Percentiles rank a stretch among this genome's conserved stretches.
phyloP scores from a whole-genome alignment of 2,888 invertebrate genomes.

The Tetropium fuscum region DNA sequence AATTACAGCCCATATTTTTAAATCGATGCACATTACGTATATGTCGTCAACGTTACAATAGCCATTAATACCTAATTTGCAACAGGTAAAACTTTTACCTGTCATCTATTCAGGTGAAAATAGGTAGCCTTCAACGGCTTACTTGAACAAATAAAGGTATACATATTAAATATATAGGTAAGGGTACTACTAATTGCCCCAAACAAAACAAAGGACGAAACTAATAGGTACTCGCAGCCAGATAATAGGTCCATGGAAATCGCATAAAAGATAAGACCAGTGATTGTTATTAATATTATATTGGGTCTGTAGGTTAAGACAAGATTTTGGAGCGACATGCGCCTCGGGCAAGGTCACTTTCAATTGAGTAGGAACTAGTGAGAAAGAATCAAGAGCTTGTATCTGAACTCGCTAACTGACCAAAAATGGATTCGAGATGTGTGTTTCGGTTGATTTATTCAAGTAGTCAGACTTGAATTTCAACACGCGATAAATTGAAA shows the following conservation, averaged over 20 bases:
- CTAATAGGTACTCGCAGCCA: not conserved
- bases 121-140: too few species aligned
- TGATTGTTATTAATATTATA: slow-evolving; percentile 8
- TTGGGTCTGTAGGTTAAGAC: slow-evolving; percentile 23
- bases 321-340: slow-evolving; percentile 16
- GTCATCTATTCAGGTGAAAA: slow-evolving; percentile 19
- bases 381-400: not conserved
- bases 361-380: slow-evolving; percentile 15
- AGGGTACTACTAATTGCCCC: slow-evolving; percentile 8
- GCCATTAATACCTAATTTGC: slow-evolving; percentile 24
- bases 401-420: not conserved
- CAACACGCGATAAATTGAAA: not conserved
- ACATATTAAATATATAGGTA: slow-evolving; percentile 23
- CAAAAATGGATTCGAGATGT: not conserved
- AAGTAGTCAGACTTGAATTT: not conserved
- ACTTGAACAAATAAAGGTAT: slow-evolving; percentile 17
- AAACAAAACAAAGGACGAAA: slow-evolving; percentile 7
- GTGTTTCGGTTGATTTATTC: not conserved
- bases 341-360: slow-evolving; percentile 27
- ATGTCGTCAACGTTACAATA: too few species aligned
- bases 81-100: slow-evolving; percentile 21
- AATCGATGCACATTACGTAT: too few species aligned
- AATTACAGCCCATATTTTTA: too few species aligned
- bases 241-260: not conserved
- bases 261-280: not conserved